Base-by-base conservation (phyloP, 1,140 invertebrate species). In the Cepaea nemoralis region DNA sequence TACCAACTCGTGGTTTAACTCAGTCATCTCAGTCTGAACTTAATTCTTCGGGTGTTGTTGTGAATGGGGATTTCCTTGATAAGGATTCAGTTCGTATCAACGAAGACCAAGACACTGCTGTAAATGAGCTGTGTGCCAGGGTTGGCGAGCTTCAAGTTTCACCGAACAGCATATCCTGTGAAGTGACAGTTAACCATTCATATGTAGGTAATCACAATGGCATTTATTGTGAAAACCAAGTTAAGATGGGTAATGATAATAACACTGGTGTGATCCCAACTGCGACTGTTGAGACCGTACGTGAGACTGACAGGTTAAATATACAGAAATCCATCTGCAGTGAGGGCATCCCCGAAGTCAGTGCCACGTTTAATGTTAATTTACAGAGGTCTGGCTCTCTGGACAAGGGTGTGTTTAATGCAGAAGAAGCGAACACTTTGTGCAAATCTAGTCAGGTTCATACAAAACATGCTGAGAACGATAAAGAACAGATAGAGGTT, bases 151-250 rank as follows among this genome's bases (percentile, higher is more conserved):
- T 73, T 22, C 1, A 40, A 27, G n/a, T 35, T 69, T 69, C 66
- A 35, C 5, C 10, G 31, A 33, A 40, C 14, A 76, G 40, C 45
- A 73, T 76, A 14, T 76, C 45, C 22, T 76, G 74, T 59, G 45
- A 76, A 37, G 74, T 76, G 14, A 55, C 33, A n/a, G 48, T 76
- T 12, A 55, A 50, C 50, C 55, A 55, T 59, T 40, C 76, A 3
- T 8, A 77, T 16, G 59, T 67, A 6, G 45, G 39, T 19, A 6
- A 67, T 2, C 76, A 67, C 31, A 67, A 77, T 40, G 59, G 55
- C 67, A 10, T 67, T 31, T 42, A 69, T 45, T 45, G 42, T 45
- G 42, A 45, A 16, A 16, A 10, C 42, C 42, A 45, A 10, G 8
- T 10, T 45, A 8, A 70, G 67, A 33, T 40, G 8, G 67, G 8